Evolutionary conservation across 2,888 invertebrate genomes (phyloP).

Genomic region (Achlya flavicornis): DNA sequence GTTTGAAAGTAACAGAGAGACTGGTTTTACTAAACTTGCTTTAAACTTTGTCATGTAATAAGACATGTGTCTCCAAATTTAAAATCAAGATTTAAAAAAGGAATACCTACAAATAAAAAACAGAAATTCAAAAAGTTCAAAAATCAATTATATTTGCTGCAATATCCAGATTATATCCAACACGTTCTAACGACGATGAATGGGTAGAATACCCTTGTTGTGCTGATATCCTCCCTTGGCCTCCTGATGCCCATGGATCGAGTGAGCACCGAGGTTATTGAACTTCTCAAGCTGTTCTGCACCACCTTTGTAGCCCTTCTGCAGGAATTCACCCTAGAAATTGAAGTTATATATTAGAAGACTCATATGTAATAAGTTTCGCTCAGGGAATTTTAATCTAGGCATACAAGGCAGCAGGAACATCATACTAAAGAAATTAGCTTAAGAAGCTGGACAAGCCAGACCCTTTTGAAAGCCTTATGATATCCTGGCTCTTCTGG

Average conservation of each 20-base stretch:
- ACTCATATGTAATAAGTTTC: not conserved
- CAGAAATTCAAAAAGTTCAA: slow-evolving; percentile 22
- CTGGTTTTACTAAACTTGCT: too few species aligned
- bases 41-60: too few species aligned
- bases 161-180: slow-evolving; percentile 12
- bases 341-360: slow-evolving; percentile 9
- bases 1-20: too few species aligned
- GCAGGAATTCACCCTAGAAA: slow-evolving; percentile 81
- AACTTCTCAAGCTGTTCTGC: slow-evolving; percentile 83
- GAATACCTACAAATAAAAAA: not conserved
- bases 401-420: too few species aligned
- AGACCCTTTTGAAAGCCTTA: too few species aligned
- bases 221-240: slow-evolving; percentile 82
- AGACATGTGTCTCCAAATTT: not conserved
- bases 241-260: slow-evolving; percentile 85
- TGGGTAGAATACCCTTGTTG: slow-evolving; percentile 83
- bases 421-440: too few species aligned
- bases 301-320: slow-evolving; percentile 84
- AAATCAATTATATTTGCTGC: slow-evolving; percentile 27
- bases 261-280: slow-evolving; percentile 85
- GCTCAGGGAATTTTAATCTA: too few species aligned
- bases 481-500: too few species aligned
- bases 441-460: too few species aligned
- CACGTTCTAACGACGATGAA: slow-evolving; percentile 53
- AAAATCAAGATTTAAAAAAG: not conserved